phyloP scores from a whole-genome alignment of 2,113 vertebrate genomes.

The Nothocercus julius region DNA sequence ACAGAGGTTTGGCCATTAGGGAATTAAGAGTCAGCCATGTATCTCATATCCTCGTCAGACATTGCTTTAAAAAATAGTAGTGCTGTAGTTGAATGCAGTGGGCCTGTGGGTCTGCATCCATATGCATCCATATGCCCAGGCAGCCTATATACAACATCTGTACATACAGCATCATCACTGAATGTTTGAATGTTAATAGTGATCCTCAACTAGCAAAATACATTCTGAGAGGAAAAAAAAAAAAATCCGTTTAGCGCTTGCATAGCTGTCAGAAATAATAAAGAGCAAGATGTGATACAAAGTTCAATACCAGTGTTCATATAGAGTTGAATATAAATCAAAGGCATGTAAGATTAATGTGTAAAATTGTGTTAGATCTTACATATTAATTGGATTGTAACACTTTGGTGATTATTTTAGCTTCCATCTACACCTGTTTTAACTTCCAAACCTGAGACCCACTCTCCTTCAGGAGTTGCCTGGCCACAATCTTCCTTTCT shows the following conservation, averaged over 20 bases:
- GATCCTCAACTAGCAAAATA: not conserved
- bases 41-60: conserved; percentile 61
- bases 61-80: conserved; percentile 21
- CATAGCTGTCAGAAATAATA: not conserved
- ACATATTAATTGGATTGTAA: not conserved
- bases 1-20: conserved; percentile 73
- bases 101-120: not conserved
- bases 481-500: not conserved
- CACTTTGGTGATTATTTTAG: not conserved
- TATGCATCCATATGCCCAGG: not conserved
- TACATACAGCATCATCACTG: not conserved
- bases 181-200: not conserved
- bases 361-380: not conserved
- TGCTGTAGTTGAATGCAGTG: not conserved
- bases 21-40: conserved; percentile 70
- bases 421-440: not conserved
- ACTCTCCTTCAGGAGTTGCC: not conserved
- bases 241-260: not conserved
- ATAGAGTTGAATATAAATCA: not conserved
- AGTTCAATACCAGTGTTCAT: not conserved
- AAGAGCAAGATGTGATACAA: not conserved
- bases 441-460: not conserved
- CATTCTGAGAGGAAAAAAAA: not conserved
- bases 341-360: not conserved
- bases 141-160: not conserved